phyloP scores from a whole-genome alignment of 2,797 vertebrate genomes.

The Pangasius mekongensis region DNA sequence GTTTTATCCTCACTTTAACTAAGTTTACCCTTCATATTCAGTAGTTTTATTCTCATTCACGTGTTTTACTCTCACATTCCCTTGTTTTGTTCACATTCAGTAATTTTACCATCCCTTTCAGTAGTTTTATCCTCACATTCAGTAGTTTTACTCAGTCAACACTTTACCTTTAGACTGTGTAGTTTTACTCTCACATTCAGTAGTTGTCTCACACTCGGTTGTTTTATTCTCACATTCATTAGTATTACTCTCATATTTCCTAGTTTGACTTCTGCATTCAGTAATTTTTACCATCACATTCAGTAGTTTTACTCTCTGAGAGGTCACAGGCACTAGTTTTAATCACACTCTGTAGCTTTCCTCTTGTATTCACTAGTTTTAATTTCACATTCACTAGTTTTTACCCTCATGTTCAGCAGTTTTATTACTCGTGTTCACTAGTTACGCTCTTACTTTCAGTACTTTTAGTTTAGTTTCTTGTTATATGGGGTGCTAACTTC shows the following conservation, averaged over 20 bases:
- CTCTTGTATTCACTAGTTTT: neutral
- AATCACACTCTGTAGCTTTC: too few relatives aligned
- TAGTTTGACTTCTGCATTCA: too few relatives aligned
- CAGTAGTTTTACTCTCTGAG: neutral
- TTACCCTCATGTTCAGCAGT: too few relatives aligned
- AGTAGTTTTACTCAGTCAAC: neutral
- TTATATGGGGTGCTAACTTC: too few relatives aligned
- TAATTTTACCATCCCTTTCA: neutral
- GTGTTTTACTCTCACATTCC: neutral
- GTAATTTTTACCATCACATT: neutral
- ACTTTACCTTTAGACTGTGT: too few relatives aligned
- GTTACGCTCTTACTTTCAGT: neutral
- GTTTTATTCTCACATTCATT: neutral
- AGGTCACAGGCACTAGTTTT: neutral
- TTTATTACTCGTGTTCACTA: too few relatives aligned
- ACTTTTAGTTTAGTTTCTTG: neutral
- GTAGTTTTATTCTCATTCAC: neutral
- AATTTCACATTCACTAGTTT: neutral
- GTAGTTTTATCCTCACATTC: neutral
- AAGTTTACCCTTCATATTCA: too few relatives aligned
- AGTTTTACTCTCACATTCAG: neutral
- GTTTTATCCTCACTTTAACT: neutral
- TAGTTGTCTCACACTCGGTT: neutral
- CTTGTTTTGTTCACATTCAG: neutral
- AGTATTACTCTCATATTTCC: too few relatives aligned